Conservation (phyloP, 2,888 invertebrate species). For the Tetrapedia diversipes region DNA sequence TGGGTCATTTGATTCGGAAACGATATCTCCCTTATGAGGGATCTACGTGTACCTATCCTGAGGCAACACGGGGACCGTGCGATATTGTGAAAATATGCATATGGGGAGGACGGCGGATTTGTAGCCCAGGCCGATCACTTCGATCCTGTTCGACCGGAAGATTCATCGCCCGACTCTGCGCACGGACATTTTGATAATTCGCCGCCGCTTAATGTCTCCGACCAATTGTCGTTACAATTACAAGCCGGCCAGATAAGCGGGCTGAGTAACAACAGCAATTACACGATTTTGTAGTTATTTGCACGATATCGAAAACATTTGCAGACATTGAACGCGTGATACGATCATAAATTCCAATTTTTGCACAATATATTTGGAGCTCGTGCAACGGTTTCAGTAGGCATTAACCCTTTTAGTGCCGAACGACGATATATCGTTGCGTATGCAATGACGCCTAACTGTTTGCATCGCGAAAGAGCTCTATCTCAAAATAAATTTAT, state of each 20-base stretch:
- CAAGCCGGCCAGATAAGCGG: slow-evolving; percentile 3
- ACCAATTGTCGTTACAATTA: slow-evolving; percentile 47
- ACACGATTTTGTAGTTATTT: not conserved
- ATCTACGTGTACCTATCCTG: slow-evolving; percentile 71
- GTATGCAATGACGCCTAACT: no score
- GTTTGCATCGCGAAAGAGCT: no score
- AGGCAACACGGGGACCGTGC: slow-evolving; percentile 59
- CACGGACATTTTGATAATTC: slow-evolving; percentile 24
- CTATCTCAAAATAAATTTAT: no score
- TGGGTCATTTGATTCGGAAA: slow-evolving; percentile 82
- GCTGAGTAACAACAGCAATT: not conserved
- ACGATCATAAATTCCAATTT: no score
- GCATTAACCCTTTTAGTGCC: no score
- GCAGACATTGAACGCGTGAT: no score
- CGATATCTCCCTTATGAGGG: slow-evolving; percentile 81
- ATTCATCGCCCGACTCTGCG: slow-evolving; percentile 32
- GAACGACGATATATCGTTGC: no score
- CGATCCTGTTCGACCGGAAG: slow-evolving; percentile 50
- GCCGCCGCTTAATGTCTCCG: not conserved
- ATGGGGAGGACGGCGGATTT: slow-evolving; percentile 72
- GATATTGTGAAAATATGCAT: slow-evolving; percentile 79
- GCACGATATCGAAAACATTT: not conserved
- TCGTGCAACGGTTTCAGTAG: no score
- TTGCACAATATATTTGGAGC: no score
- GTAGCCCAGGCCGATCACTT: slow-evolving; percentile 57